Percentiles rank a stretch among this genome's conserved stretches.
Conservation (phyloP, 2,797 vertebrate genomes). For the Catharus ustulatus region DNA sequence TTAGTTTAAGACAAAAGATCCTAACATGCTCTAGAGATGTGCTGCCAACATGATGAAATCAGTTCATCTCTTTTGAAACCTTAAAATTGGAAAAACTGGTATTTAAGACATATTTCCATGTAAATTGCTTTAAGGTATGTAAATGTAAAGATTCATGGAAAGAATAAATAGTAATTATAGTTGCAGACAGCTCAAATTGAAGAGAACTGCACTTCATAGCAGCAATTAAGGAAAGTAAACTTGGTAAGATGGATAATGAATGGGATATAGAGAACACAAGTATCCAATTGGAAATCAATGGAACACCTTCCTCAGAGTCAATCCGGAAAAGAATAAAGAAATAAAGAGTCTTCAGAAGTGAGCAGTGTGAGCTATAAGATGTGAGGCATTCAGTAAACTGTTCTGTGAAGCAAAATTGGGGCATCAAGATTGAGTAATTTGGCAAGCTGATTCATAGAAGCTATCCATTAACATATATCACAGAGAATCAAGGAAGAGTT, state of each 20-base stretch:
- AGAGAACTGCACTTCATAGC: neutral
- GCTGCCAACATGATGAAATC: neutral
- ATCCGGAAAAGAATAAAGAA: neutral
- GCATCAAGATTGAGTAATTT: neutral
- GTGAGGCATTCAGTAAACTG: neutral
- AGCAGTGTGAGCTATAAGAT: neutral
- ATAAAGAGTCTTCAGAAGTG: neutral
- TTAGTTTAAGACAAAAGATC: neutral
- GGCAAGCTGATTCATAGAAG: neutral
- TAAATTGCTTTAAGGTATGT: neutral
- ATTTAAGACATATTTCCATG: neutral
- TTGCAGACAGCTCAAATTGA: neutral
- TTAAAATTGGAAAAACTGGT: neutral
- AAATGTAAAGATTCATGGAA: neutral
- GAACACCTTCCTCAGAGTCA: neutral
- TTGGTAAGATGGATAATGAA: slow-evolving; percentile 11
- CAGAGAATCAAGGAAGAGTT: neutral
- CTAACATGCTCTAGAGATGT: neutral
- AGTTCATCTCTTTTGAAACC: neutral
- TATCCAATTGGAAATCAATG: slow-evolving; percentile 37
- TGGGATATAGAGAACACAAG: neutral
- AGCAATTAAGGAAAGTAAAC: slow-evolving; percentile 9
- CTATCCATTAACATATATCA: neutral
- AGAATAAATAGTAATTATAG: neutral
- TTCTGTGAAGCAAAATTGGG: neutral